Evolutionary conservation across 2,113 vertebrate genomes (phyloP).

Genomic region (Platichthys flesus): DNA sequence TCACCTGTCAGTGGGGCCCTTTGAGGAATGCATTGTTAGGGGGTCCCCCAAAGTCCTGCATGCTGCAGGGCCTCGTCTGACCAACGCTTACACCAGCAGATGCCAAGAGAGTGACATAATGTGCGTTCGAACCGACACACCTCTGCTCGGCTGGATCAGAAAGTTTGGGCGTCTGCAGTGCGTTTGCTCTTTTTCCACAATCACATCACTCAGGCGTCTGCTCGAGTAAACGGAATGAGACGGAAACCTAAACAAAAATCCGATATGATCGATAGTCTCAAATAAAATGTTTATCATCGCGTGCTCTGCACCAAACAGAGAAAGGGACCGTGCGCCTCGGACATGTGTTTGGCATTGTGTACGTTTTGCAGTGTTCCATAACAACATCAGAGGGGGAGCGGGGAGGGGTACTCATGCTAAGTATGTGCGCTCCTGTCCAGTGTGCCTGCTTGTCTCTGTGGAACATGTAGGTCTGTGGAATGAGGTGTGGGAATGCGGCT

Average conservation of each 20-base stretch:
- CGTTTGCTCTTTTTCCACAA: not conserved
- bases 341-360: constrained; percentile 13
- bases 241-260: not conserved
- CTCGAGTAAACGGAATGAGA: not conserved
- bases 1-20: constrained; percentile 62
- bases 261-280: not conserved
- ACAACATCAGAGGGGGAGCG: constrained; percentile 33
- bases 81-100: constrained; percentile 6
- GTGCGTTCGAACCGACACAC: not conserved
- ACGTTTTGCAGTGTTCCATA: constrained; percentile 16
- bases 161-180: not conserved
- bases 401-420: constrained; percentile 26
- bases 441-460: constrained; percentile 29
- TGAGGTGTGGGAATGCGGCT: constrained; percentile 56
- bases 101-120: not conserved
- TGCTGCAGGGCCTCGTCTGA: constrained; percentile 3
- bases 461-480: constrained; percentile 31
- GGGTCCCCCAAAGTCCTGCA: constrained; percentile 33
- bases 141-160: not conserved
- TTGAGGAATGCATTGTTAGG: constrained; percentile 46
- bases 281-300: not conserved
- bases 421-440: constrained; percentile 24
- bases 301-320: constrained; percentile 2
- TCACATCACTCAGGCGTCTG: not conserved
- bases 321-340: not conserved